These are phyloP conservation scores for Psittacula cyanocephala DNA, from an alignment of 2,113 vertebrate genomes.

Conservation along the genomic window DNA sequence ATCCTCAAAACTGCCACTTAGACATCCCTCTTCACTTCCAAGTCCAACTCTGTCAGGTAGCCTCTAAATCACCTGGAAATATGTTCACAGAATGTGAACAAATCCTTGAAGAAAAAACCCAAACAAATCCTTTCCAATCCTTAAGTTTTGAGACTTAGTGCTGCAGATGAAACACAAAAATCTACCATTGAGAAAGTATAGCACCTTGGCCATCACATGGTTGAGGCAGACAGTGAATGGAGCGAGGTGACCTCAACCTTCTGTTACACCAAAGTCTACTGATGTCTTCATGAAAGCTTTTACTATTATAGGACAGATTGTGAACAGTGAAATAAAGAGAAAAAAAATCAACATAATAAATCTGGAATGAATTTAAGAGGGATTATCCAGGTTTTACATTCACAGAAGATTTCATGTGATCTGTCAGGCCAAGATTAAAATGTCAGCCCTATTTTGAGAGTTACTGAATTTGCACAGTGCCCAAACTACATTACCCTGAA, in stretches of 20 bases:
- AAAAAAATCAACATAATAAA: background rate
- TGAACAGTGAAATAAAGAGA: background rate
- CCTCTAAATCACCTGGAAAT: background rate
- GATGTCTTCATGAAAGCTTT: background rate
- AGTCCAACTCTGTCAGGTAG: background rate
- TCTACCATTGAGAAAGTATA: background rate
- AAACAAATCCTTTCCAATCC: background rate
- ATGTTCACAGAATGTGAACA: background rate
- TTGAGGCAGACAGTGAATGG: background rate
- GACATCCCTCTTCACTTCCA: rapidly evolving
- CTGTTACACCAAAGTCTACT: background rate
- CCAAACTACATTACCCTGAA: background rate
- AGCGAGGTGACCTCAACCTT: background rate
- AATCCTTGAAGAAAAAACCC: background rate
- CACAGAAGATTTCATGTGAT: background rate
- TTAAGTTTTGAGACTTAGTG: background rate
- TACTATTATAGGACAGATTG: background rate
- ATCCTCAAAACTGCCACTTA: background rate
- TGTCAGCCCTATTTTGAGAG: background rate
- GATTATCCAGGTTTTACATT: background rate
- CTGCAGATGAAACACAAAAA: background rate
- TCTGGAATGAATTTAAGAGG: background rate
- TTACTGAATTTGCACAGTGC: background rate
- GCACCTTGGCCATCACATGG: rapidly evolving
- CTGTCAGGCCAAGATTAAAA: background rate